Evolutionary conservation across 2,797 vertebrate species (phyloP), one percentile per base, ranked within the genome.

Genomic region (Adelosebastes latens): DNA sequence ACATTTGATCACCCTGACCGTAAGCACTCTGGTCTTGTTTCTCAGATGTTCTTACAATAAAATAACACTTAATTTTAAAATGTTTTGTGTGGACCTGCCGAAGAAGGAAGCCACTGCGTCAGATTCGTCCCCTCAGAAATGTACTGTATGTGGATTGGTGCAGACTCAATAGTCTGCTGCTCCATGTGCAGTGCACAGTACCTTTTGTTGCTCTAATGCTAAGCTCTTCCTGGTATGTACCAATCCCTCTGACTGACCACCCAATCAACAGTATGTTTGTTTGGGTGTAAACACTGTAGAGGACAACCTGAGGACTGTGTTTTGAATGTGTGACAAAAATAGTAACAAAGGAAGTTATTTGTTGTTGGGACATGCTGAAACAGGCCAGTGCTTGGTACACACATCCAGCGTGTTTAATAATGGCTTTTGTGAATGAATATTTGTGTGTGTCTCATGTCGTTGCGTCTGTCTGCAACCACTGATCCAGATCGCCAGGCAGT

Each of bases 361-460:
- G 74, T 76, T 86, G 59, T 80, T 82, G 68, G 83, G 74, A 85
- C 87, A 77, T 20, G 16, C 61, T 92, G 84, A 91, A 90, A 85
- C 73, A 80, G 86, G 80, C 77, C 85, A 84, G 14, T 79, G 70
- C 80, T 75, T 46, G 16, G 62, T 75, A 81, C 72, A 88, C 76
- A 74, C 69, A 81, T 76, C 18, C 55, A 55, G 32, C 8, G 7
- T 13, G 14, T 31, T 66, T 73, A 87, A 90, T 87, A 90, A 91
- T 56, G 83, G 81, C 81, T 84, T 88, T 87, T 87, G 72, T 88
- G 72, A 87, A 83, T 80, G 62, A 75, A 60, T 84, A n/a, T 62
- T 8, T 55, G 34, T 60, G 68, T 53, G 69, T 76, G 65, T 86
- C 31, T 71, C 10, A 24, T 71, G 53, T 77, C 72, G 59, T 75